These are phyloP conservation scores for Pelodiscus sinensis DNA, from an alignment of 2,113 vertebrate genomes.

Conservation along the genomic window DNA sequence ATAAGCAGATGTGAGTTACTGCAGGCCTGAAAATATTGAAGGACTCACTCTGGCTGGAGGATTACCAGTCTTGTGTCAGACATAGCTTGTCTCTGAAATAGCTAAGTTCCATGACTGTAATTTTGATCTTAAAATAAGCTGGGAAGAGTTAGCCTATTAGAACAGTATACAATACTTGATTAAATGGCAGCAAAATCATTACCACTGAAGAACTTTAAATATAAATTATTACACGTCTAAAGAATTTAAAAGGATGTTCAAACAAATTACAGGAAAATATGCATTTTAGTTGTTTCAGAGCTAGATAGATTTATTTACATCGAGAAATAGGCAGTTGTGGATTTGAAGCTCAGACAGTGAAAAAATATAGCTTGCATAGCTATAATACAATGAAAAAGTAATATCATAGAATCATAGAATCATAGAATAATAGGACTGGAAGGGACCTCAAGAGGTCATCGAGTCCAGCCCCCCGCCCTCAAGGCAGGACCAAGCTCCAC, in stretches of 20 bases:
- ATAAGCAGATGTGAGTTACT: neutral
- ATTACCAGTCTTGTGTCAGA: accelerated
- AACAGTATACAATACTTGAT: accelerated
- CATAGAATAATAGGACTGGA: too few relatives aligned
- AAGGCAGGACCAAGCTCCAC: too few relatives aligned
- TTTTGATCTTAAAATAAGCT: accelerated
- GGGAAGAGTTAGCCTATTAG: neutral
- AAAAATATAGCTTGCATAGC: neutral
- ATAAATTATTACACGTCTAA: neutral
- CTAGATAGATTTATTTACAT: neutral
- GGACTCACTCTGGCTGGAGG: accelerated
- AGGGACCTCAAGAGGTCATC: too few relatives aligned
- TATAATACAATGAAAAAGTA: neutral
- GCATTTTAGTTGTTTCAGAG: neutral
- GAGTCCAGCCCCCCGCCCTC: too few relatives aligned
- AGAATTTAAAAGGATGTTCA: neutral
- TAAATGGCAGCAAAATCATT: neutral
- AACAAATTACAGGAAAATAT: neutral
- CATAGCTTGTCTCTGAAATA: accelerated
- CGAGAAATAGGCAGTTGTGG: neutral
- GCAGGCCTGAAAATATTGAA: neutral
- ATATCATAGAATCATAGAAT: neutral
- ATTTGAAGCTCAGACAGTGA: neutral
- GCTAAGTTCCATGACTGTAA: neutral
- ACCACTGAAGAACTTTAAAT: neutral